Evolutionary conservation across 2,888 invertebrate species (phyloP), one percentile per base, ranked within the genome.

Genomic region (Lasioglossum pauxillum): DNA sequence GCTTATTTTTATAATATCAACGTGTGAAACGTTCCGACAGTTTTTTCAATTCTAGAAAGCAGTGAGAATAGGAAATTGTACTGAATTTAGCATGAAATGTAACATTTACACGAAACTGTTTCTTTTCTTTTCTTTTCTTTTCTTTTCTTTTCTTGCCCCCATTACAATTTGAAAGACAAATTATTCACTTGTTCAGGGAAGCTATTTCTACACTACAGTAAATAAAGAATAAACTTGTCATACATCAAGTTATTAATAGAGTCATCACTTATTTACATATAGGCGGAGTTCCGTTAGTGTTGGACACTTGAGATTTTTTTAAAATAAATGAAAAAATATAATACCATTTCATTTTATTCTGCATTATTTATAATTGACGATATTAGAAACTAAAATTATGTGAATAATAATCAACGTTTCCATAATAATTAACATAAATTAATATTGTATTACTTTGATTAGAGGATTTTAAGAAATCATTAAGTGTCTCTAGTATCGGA

Each of bases 21-120:
- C 19, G n/a, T n/a, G 57, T 12, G 12, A 23, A 57, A n/a, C n/a
- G 57, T 57, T 57, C n/a, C 57, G n/a, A 57, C 57, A 57, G 57
- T 57, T 12, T 57, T 57, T 10, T 57, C 57, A 57, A 57, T 57
- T 57, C n/a, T n/a, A n/a, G 4, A 57, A 57, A 57, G n/a, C 57
- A 57, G 57, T 57, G n/a, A 57, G 57, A 23, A 12, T 57, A n/a
- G 8, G n/a, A 57, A 57, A n/a, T 57, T 57, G 57, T 57, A 57
- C n/a, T 57, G 57, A 57, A 57, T n/a, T 57, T 1, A 57, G n/a
- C 12, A 57, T 57, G 12, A 57, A 57, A 57, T 57, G 10, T n/a
- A 57, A n/a, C 57, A 57, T 57, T 57, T 57, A 57, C n/a, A 57
- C 57, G 57, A 57, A 57, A 57, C 57, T 57, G 57, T 57, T 57